phyloP scores from a whole-genome alignment of 2,797 vertebrate species.

The Liasis olivaceus region DNA sequence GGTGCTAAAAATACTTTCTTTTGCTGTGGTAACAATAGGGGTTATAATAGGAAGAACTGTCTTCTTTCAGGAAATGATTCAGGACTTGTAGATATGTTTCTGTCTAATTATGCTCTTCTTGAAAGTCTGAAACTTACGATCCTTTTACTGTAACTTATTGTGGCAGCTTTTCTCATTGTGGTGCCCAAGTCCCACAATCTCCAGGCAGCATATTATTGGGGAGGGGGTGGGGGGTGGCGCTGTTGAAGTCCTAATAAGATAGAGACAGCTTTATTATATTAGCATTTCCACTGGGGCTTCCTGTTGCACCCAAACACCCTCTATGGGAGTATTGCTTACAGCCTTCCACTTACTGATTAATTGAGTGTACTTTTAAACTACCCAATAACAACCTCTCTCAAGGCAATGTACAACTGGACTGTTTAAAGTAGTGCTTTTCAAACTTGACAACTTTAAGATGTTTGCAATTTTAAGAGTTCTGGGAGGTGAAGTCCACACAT shows the following conservation, averaged over 20 bases:
- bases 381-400: not conserved
- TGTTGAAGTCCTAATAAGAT: not conserved
- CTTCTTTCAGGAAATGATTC: not conserved
- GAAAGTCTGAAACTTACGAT: not conserved
- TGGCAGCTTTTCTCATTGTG: not conserved
- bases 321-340: not conserved
- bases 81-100: not conserved
- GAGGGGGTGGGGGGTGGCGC: not conserved
- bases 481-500: not conserved
- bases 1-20: not conserved
- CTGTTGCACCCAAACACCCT: not conserved
- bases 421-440: not conserved
- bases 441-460: not conserved
- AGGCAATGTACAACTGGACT: not conserved
- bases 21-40: fast-evolving
- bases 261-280: not conserved
- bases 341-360: not conserved
- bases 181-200: not conserved
- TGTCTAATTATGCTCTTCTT: fast-evolving
- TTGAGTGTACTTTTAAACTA: not conserved
- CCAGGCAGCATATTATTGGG: not conserved
- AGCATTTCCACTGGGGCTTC: not conserved
- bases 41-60: not conserved
- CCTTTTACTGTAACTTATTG: not conserved
- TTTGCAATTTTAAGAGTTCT: not conserved